These are phyloP conservation scores for Thunnus albacares DNA, from an alignment of 2,797 vertebrate genomes.

Conservation along the genomic window DNA sequence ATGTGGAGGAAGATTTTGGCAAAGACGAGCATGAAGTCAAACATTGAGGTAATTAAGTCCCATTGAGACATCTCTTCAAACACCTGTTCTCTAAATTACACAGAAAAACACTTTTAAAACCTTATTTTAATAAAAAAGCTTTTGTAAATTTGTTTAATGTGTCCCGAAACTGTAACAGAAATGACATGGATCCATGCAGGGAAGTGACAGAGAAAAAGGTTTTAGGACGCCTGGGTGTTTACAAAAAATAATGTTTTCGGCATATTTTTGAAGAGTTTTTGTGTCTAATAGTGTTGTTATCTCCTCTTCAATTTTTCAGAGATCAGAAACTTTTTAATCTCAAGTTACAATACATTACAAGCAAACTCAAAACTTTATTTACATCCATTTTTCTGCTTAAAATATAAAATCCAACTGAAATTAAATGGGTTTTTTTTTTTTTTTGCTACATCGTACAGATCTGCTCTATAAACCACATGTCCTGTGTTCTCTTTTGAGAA, in stretches of 20 bases:
- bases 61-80: not conserved
- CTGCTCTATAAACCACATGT: no score
- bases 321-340: not conserved
- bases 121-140: not conserved
- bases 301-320: not conserved
- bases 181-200: not conserved
- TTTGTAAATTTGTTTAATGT: not conserved
- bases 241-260: not conserved
- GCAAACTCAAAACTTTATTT: no score
- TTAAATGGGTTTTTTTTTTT: no score
- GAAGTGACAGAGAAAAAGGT: not conserved
- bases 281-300: not conserved
- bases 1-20: conserved; percentile 13
- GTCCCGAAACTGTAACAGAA: not conserved
- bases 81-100: conserved; percentile 12
- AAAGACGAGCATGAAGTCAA: not conserved
- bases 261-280: not conserved
- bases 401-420: no score
- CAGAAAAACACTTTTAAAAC: not conserved
- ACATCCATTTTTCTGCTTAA: no score
- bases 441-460: no score
- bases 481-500: no score
- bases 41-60: not conserved
- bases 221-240: no score
- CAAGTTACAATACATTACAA: no score